Evolutionary conservation across 2,797 vertebrate genomes (phyloP).

Genomic region (Diceros bicornis): DNA sequence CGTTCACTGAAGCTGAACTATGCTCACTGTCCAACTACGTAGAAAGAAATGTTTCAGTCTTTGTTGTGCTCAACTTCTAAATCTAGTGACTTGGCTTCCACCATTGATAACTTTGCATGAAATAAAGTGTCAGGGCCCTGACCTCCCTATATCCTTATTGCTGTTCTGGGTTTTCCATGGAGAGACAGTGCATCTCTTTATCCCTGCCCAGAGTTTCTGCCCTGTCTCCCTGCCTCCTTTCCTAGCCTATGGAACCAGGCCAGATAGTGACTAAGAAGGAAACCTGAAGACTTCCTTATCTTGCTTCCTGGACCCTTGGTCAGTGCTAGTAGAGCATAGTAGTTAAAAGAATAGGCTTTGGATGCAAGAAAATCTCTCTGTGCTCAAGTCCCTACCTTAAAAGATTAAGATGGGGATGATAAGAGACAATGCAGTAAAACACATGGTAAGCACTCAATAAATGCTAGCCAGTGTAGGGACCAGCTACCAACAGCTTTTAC

Average conservation of each 20-base stretch:
- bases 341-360: background rate
- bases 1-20: background rate
- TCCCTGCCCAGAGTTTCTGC: background rate
- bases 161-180: background rate
- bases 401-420: background rate
- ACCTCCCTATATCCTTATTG: background rate
- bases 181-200: background rate
- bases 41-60: background rate
- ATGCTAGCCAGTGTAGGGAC: background rate
- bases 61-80: background rate
- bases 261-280: background rate
- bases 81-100: background rate
- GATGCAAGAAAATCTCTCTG: background rate
- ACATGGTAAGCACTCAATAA: background rate
- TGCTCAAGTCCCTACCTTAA: background rate
- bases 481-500: background rate
- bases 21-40: background rate
- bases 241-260: background rate
- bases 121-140: background rate
- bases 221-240: background rate
- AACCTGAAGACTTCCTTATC: background rate
- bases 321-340: background rate
- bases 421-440: background rate
- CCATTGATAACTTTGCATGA: background rate
- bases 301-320: background rate